phyloP scores from a whole-genome alignment of 2,113 vertebrate genomes.

The Bufo bufo region DNA sequence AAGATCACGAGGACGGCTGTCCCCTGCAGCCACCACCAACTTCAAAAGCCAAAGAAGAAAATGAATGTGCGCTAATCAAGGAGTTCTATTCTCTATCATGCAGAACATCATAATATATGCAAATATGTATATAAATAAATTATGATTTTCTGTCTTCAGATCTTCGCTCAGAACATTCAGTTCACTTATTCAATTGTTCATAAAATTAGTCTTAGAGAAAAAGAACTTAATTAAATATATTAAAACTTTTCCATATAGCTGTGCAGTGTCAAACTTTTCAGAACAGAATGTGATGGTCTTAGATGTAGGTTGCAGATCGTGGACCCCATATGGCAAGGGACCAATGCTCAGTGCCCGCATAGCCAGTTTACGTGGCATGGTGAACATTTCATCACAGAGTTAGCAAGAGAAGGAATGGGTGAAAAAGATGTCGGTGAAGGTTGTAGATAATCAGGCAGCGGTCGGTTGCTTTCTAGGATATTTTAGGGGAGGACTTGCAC shows the following conservation, averaged over 20 bases:
- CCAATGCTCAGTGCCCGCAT: neutral
- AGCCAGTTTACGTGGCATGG: no score
- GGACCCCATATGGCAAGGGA: neutral
- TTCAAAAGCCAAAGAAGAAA: neutral
- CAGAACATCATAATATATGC: neutral
- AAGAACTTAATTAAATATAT: neutral
- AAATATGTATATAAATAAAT: constrained; percentile 10
- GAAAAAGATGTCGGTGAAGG: no score
- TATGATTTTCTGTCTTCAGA: neutral
- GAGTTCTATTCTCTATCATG: neutral
- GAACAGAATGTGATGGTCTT: neutral
- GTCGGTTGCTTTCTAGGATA: no score
- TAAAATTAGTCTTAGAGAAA: neutral
- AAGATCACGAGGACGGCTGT: neutral
- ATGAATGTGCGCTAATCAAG: neutral
- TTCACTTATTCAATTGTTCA: neutral
- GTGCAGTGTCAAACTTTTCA: neutral
- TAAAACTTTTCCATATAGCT: neutral
- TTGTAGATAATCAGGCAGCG: no score
- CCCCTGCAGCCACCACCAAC: neutral
- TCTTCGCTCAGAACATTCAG: neutral
- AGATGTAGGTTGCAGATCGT: neutral
- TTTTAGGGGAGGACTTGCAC: no score
- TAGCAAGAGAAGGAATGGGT: no score
- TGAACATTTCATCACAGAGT: no score